Evolutionary conservation across 2,113 vertebrate genomes (phyloP), one percentile per base, ranked within the genome.

Genomic region (Himantopus leucocephalus): DNA sequence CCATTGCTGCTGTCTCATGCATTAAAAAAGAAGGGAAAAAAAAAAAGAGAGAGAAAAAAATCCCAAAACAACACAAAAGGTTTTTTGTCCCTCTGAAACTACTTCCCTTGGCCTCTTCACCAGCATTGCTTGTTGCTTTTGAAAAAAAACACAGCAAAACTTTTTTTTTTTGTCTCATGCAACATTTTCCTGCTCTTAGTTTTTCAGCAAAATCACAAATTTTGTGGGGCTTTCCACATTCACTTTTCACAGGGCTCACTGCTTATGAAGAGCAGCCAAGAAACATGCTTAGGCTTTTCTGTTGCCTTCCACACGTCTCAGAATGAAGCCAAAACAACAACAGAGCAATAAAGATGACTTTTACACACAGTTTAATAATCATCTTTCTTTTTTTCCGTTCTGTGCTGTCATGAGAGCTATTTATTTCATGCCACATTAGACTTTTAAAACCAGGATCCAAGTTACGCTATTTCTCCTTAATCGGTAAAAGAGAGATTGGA

Each of bases 371-470:
- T 86, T 96, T 74, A 94, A 85, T 94, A 92, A 91, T 92, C 29
- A 88, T 88, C 79, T 94, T 77, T 90, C 30, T 93, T 92, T 80
- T 76, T 82, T 93, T 83, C 73, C 1, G 1, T 83, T 91, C 81
- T 64, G 34, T 72, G 80, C 67, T 96, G 82, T 91, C 93, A 90
- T 67, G 95, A 91, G 80, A 92, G 56, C 91, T 88, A 94, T 94
- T 94, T 91, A 96, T 96, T 95, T 96, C 77, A 92, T 83, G 84
- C 63, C 96, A 84, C 90, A 68, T 92, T 90, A 94, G 87, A 82
- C 74, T 90, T 94, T 60, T 91, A 91, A 92, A 97, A 84, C 41
- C 63, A 68, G 58, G 48, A 94, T 93, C 73, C 92, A 95, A 95
- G 70, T 77, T 91, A 78, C 22, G 41, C n/a, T 91, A 35, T 80